Evolutionary conservation across 2,888 invertebrate species (phyloP).

Genomic region (Orthonevra nobilis): DNA sequence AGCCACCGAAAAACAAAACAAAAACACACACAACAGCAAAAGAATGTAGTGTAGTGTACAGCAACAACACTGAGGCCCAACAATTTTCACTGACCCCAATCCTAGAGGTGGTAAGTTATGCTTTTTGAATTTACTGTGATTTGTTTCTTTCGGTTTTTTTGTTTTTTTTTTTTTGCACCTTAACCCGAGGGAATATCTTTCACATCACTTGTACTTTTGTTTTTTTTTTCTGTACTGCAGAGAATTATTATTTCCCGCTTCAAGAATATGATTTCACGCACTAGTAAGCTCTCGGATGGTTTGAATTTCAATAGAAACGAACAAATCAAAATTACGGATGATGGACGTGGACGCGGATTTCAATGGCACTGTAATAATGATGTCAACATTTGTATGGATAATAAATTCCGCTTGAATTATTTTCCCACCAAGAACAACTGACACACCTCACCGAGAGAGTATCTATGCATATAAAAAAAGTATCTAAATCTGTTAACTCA

Average conservation of each 20-base stretch:
- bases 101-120: conserved; percentile 67
- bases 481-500: conserved; percentile 55
- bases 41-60: background rate
- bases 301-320: conserved; percentile 38
- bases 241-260: conserved; percentile 61
- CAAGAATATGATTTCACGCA: conserved; percentile 66
- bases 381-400: conserved; percentile 51
- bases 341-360: conserved; percentile 6
- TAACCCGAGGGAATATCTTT: conserved; percentile 1
- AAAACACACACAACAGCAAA: conserved; percentile 6
- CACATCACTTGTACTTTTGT: conserved; percentile 46
- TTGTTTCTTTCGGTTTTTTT: conserved; percentile 17
- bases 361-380: conserved; percentile 49
- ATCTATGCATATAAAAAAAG: conserved; percentile 25
- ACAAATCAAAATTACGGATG: conserved; percentile 32
- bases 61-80: conserved; percentile 46
- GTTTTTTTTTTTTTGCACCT: conserved; percentile 31
- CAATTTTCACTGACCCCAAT: conserved; percentile 80
- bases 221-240: background rate
- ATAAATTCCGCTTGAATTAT: conserved; percentile 59
- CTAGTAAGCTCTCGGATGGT: conserved; percentile 26
- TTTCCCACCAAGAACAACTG: conserved; percentile 42
- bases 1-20: conserved; percentile 15
- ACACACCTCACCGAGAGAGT: conserved; percentile 40
- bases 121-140: conserved; percentile 36